Conservation (phyloP, 2,797 vertebrate species). For the Ceryle rudis region DNA sequence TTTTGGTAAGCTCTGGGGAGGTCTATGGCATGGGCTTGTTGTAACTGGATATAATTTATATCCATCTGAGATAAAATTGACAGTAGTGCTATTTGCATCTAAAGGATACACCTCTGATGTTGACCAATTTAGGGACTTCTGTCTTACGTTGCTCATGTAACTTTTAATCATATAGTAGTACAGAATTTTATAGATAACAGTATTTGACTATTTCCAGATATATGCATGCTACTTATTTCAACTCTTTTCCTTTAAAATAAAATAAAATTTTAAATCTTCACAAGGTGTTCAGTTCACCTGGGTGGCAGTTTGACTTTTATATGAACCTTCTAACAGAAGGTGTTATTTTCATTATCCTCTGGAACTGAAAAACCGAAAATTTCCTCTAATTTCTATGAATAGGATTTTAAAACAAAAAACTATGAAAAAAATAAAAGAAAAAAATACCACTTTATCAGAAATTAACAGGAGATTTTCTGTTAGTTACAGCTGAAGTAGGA, state of each 20-base stretch:
- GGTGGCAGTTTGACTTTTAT: no score
- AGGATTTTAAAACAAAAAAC: not conserved
- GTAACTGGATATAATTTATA: not conserved
- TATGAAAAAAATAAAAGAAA: not conserved
- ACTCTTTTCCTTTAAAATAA: not conserved
- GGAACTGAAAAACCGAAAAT: not conserved
- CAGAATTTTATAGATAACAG: not conserved
- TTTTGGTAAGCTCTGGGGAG: no score
- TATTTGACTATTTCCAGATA: not conserved
- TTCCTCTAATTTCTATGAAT: not conserved
- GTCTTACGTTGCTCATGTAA: not conserved
- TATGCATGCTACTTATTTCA: not conserved
- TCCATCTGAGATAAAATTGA: slow-evolving; percentile 16
- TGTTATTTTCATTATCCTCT: not conserved
- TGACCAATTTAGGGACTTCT: not conserved
- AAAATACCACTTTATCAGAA: not conserved
- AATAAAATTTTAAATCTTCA: not conserved
- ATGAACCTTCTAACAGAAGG: not conserved
- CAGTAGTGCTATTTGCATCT: not conserved
- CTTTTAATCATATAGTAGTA: not conserved
- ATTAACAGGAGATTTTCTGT: not conserved
- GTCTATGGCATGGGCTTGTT: not conserved
- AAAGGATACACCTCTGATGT: not conserved
- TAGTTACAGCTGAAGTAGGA: not conserved
- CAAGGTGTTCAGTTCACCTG: no score